phyloP scores from a whole-genome alignment of 2,113 vertebrate genomes.

The Mixornis gularis region DNA sequence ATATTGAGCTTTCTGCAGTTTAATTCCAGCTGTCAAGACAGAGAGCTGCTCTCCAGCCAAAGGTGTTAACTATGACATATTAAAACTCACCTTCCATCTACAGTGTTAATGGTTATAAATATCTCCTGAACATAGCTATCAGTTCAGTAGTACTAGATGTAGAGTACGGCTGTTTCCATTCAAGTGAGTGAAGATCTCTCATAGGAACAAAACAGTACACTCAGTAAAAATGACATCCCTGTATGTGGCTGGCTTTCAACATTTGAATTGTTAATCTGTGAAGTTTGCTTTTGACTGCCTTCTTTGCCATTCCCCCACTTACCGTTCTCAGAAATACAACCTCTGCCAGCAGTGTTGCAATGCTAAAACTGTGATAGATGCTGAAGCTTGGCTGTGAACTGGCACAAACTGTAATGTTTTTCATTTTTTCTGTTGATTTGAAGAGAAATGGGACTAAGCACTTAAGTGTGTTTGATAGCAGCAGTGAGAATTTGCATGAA shows the following conservation, averaged over 20 bases:
- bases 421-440: background rate
- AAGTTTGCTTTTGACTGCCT: background rate
- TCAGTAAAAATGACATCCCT: background rate
- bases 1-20: background rate
- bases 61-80: background rate
- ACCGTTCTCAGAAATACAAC: background rate
- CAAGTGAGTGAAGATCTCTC: background rate
- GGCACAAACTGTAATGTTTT: background rate
- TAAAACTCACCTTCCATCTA: background rate
- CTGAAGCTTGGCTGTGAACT: background rate
- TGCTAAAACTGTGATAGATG: background rate
- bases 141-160: background rate
- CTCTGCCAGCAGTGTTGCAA: background rate
- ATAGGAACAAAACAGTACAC: background rate
- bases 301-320: background rate
- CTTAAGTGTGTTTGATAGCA: background rate
- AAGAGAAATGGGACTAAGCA: background rate
- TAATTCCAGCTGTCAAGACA: background rate
- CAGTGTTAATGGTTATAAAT: background rate
- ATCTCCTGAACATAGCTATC: background rate
- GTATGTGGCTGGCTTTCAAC: background rate
- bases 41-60: background rate
- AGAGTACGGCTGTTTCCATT: background rate
- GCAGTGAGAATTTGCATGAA: background rate
- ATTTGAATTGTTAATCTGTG: background rate